Percentiles rank a stretch among this genome's conserved stretches.
Evolutionary conservation across 2,113 vertebrate species (phyloP).

Genomic region (Epinephelus lanceolatus): DNA sequence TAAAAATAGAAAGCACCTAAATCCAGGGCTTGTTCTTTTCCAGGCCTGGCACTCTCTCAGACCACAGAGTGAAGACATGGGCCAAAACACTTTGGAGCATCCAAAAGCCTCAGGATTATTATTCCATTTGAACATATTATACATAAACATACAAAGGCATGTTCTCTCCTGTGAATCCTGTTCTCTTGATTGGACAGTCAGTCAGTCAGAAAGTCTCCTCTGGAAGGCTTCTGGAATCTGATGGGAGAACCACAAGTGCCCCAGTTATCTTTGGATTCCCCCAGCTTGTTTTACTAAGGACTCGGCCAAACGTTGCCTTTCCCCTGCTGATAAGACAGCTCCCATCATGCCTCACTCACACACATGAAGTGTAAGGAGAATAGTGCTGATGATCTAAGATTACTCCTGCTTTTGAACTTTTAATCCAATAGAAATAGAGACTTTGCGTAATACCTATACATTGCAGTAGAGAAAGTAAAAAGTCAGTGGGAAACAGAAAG

Average conservation of each 20-base stretch:
- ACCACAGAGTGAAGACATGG: constrained; percentile 53
- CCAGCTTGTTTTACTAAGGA: constrained; percentile 75
- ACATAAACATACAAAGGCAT: constrained; percentile 59
- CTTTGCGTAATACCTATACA: constrained; percentile 52
- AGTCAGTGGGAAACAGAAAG: constrained; percentile 31
- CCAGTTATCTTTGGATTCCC: constrained; percentile 73
- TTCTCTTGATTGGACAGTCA: constrained; percentile 50
- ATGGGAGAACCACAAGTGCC: constrained; percentile 65
- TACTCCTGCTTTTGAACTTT: constrained; percentile 64
- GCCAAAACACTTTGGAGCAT: constrained; percentile 48
- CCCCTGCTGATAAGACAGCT: constrained; percentile 71
- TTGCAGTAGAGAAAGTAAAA: constrained; percentile 33
- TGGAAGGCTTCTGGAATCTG: constrained; percentile 59
- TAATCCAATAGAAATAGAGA: constrained; percentile 59
- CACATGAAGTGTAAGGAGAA: constrained; percentile 70
- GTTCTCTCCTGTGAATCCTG: constrained; percentile 47
- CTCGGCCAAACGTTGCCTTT: constrained; percentile 68
- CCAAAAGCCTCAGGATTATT: constrained; percentile 59
- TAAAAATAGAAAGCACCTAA: constrained; percentile 63
- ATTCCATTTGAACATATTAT: constrained; percentile 60
- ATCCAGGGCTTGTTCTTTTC: constrained; percentile 38
- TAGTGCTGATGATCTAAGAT: constrained; percentile 58
- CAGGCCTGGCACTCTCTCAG: constrained; percentile 52
- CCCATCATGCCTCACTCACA: constrained; percentile 77
- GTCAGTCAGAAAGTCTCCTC: constrained; percentile 49